Evolutionary conservation across 2,888 invertebrate genomes (phyloP).

Genomic region (Callyntrura guangdongensis): DNA sequence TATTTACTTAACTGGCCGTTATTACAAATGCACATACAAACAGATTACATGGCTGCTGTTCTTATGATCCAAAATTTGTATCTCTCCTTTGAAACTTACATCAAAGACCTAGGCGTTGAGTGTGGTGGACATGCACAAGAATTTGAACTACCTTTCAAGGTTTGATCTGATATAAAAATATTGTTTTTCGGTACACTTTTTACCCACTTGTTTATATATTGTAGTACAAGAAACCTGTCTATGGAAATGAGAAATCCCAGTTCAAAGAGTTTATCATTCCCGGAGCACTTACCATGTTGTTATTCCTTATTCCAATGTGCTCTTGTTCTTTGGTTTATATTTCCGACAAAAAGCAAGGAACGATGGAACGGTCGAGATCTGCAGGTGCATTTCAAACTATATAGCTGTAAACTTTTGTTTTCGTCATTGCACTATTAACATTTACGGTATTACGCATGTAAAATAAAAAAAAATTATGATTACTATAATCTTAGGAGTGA

Average conservation of each 20-base stretch:
- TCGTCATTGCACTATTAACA: too few relatives aligned
- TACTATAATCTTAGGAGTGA: too few relatives aligned
- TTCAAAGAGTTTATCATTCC: slow-evolving; percentile 69
- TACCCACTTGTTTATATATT: background rate
- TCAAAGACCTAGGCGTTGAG: slow-evolving; percentile 57
- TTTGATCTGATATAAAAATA: background rate
- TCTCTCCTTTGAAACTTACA: slow-evolving; percentile 57
- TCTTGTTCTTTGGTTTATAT: slow-evolving; percentile 60
- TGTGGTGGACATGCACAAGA: slow-evolving; percentile 58
- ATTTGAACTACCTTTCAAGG: slow-evolving; percentile 55
- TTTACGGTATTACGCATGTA: too few relatives aligned
- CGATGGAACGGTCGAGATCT: slow-evolving; percentile 68
- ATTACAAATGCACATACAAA: too few relatives aligned
- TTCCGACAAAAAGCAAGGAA: slow-evolving; percentile 65
- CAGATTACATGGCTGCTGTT: slow-evolving; percentile 68
- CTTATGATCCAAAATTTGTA: slow-evolving; percentile 59
- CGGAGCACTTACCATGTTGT: slow-evolving; percentile 60
- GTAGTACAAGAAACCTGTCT: slow-evolving; percentile 64
- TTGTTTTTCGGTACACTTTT: background rate
- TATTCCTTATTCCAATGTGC: slow-evolving; percentile 67
- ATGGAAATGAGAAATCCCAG: slow-evolving; percentile 62
- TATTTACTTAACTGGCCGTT: too few relatives aligned
- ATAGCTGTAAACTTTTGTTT: background rate
- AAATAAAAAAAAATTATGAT: too few relatives aligned
- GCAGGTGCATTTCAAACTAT: slow-evolving; percentile 58